These are phyloP conservation scores for Gymnorhina tibicen DNA, from an alignment of 2,113 vertebrate genomes.

Conservation along the genomic window DNA sequence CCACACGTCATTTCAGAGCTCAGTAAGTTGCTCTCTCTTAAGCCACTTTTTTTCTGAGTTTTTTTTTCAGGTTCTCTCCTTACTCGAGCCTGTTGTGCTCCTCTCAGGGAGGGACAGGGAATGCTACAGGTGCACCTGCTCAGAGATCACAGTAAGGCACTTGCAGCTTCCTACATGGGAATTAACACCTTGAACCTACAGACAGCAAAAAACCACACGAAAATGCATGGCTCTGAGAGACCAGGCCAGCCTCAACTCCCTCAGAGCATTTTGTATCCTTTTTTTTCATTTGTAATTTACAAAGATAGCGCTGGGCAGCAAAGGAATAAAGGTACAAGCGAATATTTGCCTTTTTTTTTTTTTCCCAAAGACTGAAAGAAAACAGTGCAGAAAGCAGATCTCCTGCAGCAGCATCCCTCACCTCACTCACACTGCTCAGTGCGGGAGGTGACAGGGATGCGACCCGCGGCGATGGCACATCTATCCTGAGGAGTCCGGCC, in stretches of 20 bases:
- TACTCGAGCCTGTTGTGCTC: background rate
- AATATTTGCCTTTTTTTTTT: background rate
- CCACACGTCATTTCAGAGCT: background rate
- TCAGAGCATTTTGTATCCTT: background rate
- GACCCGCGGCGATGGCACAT: fast-evolving
- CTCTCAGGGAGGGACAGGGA: background rate
- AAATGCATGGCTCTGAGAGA: background rate
- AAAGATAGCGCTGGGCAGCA: background rate
- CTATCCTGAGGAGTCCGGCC: background rate
- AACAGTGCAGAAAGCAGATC: background rate
- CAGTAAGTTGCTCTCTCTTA: background rate
- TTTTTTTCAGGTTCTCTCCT: background rate
- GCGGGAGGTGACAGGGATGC: background rate
- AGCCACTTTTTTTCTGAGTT: background rate
- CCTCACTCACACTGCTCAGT: background rate
- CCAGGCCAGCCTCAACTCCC: background rate
- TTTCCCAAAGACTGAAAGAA: background rate
- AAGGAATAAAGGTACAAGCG: background rate
- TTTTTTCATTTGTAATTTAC: background rate
- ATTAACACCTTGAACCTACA: background rate
- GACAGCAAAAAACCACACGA: background rate
- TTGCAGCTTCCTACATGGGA: background rate
- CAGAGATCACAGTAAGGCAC: background rate
- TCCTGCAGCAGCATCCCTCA: background rate
- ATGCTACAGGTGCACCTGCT: background rate